Percentiles rank a stretch among this genome's conserved stretches.
phyloP scores from a whole-genome alignment of 2,113 vertebrate species.

The Phalacrocorax brasilianus region DNA sequence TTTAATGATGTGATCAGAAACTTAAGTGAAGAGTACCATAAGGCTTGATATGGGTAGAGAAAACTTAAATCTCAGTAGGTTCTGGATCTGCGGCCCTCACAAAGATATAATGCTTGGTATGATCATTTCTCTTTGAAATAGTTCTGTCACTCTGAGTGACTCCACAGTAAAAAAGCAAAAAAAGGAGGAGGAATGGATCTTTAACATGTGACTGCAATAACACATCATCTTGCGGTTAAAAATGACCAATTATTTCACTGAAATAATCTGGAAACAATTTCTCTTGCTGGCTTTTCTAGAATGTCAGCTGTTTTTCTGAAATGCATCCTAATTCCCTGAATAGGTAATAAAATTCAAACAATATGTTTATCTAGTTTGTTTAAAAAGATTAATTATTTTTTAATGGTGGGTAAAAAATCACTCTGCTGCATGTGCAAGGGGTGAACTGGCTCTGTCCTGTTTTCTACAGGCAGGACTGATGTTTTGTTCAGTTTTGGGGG shows the following conservation, averaged over 20 bases:
- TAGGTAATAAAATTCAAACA: conserved; percentile 2
- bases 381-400: not conserved
- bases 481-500: not conserved
- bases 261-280: conserved; percentile 37
- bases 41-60: not conserved
- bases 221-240: not conserved
- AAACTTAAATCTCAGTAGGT: not conserved
- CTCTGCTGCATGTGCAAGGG: not conserved
- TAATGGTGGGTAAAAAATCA: not conserved
- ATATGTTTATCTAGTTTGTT: not conserved
- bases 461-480: not conserved
- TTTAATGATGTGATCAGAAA: not conserved
- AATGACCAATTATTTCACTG: not conserved
- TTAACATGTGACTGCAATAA: not conserved
- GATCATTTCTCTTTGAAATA: not conserved
- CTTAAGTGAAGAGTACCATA: not conserved
- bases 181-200: not conserved
- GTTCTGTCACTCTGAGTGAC: not conserved
- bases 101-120: not conserved
- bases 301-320: conserved; percentile 17
- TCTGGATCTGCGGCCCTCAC: not conserved
- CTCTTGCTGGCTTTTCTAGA: conserved; percentile 13
- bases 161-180: not conserved
- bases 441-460: not conserved
- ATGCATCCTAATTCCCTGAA: not conserved